Evolutionary conservation across 2,113 vertebrate genomes (phyloP).

Genomic region (Ameiurus melas): DNA sequence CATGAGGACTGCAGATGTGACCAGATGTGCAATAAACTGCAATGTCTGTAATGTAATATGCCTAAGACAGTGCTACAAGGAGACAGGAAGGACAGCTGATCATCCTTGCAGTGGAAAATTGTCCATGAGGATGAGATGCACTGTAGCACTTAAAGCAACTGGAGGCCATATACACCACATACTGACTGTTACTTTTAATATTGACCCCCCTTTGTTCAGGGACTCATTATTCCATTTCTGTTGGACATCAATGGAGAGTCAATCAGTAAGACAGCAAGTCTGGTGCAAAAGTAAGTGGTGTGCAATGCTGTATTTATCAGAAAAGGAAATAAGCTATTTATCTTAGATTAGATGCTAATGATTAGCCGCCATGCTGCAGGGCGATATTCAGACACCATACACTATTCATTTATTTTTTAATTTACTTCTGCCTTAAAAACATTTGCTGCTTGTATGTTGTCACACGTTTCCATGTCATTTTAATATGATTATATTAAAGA

Average conservation of each 20-base stretch:
- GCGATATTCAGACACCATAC: neutral
- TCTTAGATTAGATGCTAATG: neutral
- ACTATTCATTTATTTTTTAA: neutral
- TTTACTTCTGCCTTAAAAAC: neutral
- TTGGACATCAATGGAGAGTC: neutral
- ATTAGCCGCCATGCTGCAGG: neutral
- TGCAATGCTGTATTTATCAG: neutral
- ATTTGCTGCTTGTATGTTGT: neutral
- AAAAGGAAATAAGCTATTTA: neutral
- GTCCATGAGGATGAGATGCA: no score
- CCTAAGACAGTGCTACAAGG: no score
- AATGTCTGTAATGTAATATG: no score
- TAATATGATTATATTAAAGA: neutral
- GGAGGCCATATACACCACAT: no score
- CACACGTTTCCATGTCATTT: neutral
- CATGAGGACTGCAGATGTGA: no score
- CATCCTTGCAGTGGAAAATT: no score
- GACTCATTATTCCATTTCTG: no score
- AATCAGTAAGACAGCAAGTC: neutral
- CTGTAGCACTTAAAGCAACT: no score
- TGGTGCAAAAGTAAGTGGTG: neutral
- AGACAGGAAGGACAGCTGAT: no score
- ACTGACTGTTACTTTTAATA: no score
- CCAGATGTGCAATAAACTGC: no score
- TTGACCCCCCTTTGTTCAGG: no score